Conservation (phyloP, 2,113 vertebrate genomes). For the Gorsachius goisagi region DNA sequence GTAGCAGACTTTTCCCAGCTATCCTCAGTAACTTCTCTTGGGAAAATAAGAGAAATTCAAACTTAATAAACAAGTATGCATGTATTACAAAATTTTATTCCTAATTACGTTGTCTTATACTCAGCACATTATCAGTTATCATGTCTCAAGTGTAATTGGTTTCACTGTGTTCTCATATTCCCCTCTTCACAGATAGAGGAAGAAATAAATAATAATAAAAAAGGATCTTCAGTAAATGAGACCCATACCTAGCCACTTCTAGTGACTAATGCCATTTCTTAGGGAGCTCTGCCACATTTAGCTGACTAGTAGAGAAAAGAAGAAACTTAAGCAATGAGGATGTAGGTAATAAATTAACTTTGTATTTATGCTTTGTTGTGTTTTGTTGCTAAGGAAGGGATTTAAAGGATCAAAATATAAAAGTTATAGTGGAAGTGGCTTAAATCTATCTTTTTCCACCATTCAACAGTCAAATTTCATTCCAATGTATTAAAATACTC, state of each 20-base stretch:
- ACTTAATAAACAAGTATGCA: not conserved
- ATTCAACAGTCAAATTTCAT: not conserved
- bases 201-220: not conserved
- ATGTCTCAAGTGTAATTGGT: not conserved
- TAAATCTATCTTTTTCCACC: not conserved
- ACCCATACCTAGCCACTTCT: not conserved
- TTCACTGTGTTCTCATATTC: not conserved
- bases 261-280: not conserved
- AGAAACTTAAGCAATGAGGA: not conserved
- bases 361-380: not conserved
- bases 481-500: not conserved
- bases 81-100: not conserved
- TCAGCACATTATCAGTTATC: not conserved
- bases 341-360: not conserved
- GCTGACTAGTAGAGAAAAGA: not conserved
- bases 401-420: not conserved
- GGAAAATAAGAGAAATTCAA: not conserved
- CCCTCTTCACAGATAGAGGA: not conserved
- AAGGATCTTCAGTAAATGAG: not conserved
- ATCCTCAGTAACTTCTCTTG: not conserved
- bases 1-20: not conserved
- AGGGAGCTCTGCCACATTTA: not conserved
- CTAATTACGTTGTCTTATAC: not conserved
- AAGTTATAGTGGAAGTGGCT: not conserved
- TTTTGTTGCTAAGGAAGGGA: not conserved